Percentiles rank a stretch among this genome's conserved stretches.
phyloP scores from a whole-genome alignment of 2,888 invertebrate species.

The Caenorhabditis doughertyi region DNA sequence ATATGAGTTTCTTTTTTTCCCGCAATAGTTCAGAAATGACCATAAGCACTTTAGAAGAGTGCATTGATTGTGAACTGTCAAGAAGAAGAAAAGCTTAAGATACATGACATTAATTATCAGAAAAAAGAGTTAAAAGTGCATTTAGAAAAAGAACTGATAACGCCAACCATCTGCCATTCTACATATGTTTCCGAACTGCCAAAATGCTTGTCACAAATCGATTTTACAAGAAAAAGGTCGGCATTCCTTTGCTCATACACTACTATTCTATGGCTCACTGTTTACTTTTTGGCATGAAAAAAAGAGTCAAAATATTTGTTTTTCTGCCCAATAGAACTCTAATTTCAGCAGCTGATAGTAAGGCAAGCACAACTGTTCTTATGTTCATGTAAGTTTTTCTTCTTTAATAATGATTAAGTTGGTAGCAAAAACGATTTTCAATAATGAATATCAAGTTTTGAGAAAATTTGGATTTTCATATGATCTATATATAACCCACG shows the following conservation, averaged over 20 bases:
- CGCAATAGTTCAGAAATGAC: conserved; percentile 16
- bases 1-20: neutral
- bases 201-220: neutral
- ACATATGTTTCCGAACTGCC: neutral
- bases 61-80: conserved; percentile 11
- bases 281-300: conserved; percentile 40
- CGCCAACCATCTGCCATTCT: neutral
- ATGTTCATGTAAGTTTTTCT: neutral
- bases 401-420: neutral
- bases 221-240: conserved; percentile 2
- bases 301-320: conserved; percentile 42
- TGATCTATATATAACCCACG: no score
- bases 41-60: conserved; percentile 27
- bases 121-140: neutral
- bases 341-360: conserved; percentile 21
- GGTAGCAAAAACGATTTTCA: no score
- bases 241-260: neutral
- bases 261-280: conserved; percentile 41
- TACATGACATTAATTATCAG: neutral
- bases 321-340: conserved; percentile 13
- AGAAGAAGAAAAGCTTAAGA: neutral
- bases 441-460: no score
- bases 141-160: conserved; percentile 7
- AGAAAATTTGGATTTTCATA: no score
- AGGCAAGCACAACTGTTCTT: neutral